A percentile compares a stretch with the other conserved stretches of the same genome.
Conservation (phyloP, 1,140 invertebrate genomes). For the Lordiphosa mommai region DNA sequence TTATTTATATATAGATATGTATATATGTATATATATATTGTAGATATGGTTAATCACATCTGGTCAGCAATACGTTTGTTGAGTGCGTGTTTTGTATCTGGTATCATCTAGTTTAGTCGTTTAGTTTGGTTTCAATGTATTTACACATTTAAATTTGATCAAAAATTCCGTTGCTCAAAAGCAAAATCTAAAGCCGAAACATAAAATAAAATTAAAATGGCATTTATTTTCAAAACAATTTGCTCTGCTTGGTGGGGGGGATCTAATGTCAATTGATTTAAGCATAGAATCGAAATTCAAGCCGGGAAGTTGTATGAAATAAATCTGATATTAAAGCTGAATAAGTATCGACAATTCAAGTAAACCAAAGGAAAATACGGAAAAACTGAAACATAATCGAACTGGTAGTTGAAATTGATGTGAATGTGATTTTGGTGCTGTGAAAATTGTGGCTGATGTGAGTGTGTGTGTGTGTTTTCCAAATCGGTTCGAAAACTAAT, state of each 20-base stretch:
- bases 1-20: slow-evolving; percentile 51
- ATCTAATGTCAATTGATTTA: no score
- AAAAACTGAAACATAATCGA: slow-evolving; percentile 11
- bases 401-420: slow-evolving; percentile 2
- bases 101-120: slow-evolving; percentile 23
- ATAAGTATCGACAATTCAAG: background rate
- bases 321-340: no score
- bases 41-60: slow-evolving; percentile 24
- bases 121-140: no score
- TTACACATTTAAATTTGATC: no score
- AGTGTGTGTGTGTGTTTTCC: background rate
- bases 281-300: no score
- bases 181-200: no score
- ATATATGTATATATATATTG: slow-evolving; percentile 31
- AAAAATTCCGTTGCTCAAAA: no score
- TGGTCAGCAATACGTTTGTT: slow-evolving; percentile 50
- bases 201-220: no score
- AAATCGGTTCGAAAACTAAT: slow-evolving; percentile 4
- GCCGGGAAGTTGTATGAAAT: no score
- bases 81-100: slow-evolving; percentile 40
- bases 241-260: no score
- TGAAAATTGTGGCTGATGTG: slow-evolving; percentile 37
- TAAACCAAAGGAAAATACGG: background rate
- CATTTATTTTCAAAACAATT: no score
- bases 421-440: slow-evolving; percentile 39